A percentile compares a stretch with the other conserved stretches of the same genome.
Conservation (phyloP, 2,888 invertebrate genomes). For the Cryptosula pallasiana region DNA sequence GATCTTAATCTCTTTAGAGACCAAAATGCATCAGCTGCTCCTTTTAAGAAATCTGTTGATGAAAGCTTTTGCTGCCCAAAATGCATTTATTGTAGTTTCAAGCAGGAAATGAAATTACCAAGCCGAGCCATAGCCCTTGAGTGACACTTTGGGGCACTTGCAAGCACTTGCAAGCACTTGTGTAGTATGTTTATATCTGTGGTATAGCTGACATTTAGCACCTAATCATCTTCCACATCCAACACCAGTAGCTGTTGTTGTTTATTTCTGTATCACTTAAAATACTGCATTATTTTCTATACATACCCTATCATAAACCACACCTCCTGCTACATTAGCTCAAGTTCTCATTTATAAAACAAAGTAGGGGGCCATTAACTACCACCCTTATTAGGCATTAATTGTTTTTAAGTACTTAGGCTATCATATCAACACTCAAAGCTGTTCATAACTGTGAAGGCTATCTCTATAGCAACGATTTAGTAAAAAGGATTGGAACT, state of each 20-base stretch:
- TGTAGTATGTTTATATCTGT: slow-evolving; percentile 4
- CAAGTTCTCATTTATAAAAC: neutral
- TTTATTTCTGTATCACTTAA: neutral
- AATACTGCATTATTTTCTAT: too few relatives aligned
- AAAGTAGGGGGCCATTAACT: too few relatives aligned
- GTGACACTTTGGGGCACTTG: neutral
- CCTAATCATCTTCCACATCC: neutral
- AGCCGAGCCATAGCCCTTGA: neutral
- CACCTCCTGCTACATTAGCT: neutral
- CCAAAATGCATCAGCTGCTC: neutral
- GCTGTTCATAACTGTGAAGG: neutral
- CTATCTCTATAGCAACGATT: neutral
- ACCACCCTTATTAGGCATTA: too few relatives aligned
- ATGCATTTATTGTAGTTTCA: too few relatives aligned
- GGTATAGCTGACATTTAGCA: slow-evolving; percentile 17
- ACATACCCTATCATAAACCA: neutral
- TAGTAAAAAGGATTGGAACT: too few relatives aligned
- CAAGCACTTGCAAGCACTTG: neutral
- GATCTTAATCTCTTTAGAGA: neutral
- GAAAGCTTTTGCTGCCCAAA: too few relatives aligned
- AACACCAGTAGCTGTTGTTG: neutral
- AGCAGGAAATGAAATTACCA: neutral
- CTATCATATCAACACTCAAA: neutral
- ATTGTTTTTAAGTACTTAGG: neutral
- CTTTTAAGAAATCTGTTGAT: too few relatives aligned